Evolutionary conservation across 2,888 invertebrate species (phyloP).

Genomic region (Molorchus minor): DNA sequence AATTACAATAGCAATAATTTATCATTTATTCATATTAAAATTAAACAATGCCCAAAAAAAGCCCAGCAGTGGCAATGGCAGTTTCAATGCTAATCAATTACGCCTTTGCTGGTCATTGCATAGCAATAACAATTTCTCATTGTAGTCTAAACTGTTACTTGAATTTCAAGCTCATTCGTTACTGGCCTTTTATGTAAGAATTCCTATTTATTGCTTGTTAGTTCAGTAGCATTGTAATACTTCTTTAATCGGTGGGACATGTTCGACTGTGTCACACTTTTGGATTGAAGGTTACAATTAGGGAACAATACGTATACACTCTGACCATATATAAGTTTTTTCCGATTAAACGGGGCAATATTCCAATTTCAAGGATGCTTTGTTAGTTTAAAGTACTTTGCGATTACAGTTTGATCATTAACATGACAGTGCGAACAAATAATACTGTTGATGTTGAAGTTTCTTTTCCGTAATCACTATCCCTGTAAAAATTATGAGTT

Average conservation of each 20-base stretch:
- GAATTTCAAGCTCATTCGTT: conserved; percentile 13
- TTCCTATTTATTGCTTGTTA: conserved; percentile 16
- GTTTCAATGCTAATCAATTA: conserved; percentile 8
- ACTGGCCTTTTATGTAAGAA: conserved; percentile 19
- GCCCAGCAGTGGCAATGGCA: not conserved
- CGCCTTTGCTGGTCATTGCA: conserved; percentile 8
- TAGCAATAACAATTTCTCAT: not conserved
- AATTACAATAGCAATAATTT: no score
- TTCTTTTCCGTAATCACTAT: no score
- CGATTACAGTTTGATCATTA: no score
- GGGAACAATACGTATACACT: no score
- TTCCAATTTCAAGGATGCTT: no score
- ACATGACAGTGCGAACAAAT: no score
- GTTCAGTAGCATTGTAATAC: conserved; percentile 16
- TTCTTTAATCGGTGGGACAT: conserved; percentile 8
- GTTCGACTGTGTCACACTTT: not conserved
- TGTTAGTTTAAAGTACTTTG: no score
- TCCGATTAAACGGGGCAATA: no score
- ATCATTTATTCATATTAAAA: no score
- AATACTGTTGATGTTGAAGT: no score
- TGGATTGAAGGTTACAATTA: not conserved
- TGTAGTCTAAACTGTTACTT: conserved; percentile 4
- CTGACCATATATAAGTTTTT: no score
- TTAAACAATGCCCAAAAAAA: not conserved
- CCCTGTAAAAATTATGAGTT: no score